Conservation (phyloP, 2,888 invertebrate species). For the Tetramorium bicarinatum region DNA sequence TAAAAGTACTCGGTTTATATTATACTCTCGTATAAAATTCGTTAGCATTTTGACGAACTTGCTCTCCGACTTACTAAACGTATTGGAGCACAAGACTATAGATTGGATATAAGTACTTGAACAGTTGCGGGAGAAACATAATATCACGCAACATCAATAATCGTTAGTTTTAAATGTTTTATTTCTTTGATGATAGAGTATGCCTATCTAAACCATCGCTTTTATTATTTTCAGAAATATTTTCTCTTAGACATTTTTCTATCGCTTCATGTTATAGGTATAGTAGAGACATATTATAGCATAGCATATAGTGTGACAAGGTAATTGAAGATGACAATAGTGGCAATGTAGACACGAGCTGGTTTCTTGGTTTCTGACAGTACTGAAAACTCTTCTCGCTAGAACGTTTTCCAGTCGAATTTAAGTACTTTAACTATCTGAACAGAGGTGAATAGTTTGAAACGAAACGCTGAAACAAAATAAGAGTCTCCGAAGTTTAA, state of each 20-base stretch:
- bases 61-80: background rate
- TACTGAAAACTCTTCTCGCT: background rate
- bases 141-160: too few relatives aligned
- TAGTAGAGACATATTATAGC: background rate
- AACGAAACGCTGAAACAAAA: background rate
- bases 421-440: background rate
- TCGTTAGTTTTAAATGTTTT: too few relatives aligned
- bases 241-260: too few relatives aligned
- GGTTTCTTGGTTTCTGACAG: background rate
- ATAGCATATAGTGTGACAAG: background rate
- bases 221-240: too few relatives aligned
- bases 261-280: too few relatives aligned
- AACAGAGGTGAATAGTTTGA: background rate
- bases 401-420: background rate
- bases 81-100: too few relatives aligned
- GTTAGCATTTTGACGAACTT: constrained; percentile 2
- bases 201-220: too few relatives aligned
- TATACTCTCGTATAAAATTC: constrained; percentile 21
- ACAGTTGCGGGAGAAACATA: too few relatives aligned
- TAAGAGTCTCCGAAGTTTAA: too few relatives aligned
- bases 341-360: background rate
- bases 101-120: too few relatives aligned
- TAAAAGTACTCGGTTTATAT: constrained; percentile 5
- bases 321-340: background rate
- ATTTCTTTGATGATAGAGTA: too few relatives aligned